phyloP scores from a whole-genome alignment of 2,797 vertebrate species.

The Meda fulgida region DNA sequence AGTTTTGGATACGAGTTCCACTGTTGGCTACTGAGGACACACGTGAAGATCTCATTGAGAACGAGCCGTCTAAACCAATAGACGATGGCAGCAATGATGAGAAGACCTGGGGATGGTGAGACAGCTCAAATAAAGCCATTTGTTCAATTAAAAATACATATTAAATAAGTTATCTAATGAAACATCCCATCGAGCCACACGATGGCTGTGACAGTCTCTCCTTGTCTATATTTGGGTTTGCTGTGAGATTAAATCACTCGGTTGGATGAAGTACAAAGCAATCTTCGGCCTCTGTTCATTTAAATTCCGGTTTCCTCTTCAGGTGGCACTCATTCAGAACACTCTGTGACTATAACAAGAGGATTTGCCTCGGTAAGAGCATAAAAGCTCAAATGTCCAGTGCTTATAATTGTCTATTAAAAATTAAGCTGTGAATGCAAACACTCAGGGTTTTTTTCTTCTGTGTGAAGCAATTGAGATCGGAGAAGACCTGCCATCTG shows the following conservation, averaged over 20 bases:
- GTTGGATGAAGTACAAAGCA: slow-evolving; percentile 1
- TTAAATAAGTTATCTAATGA: slow-evolving; percentile 30
- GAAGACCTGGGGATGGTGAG: slow-evolving; percentile 91
- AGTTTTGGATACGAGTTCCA: slow-evolving; percentile 93
- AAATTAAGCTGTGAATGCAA: not conserved
- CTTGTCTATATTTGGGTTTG: not conserved
- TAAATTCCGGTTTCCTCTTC: slow-evolving; percentile 52
- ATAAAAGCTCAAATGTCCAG: not conserved
- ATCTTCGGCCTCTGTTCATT: slow-evolving; percentile 17
- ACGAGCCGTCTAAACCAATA: slow-evolving; percentile 72
- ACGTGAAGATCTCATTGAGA: slow-evolving; percentile 87
- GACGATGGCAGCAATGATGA: slow-evolving; percentile 82
- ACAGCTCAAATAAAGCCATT: slow-evolving; percentile 21
- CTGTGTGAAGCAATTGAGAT: slow-evolving; percentile 85
- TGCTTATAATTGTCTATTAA: slow-evolving; percentile 12
- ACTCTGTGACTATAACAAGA: slow-evolving; percentile 94
- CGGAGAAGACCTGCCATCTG: slow-evolving; percentile 89
- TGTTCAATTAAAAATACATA: slow-evolving; percentile 8
- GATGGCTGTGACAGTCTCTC: not conserved
- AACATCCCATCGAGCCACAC: not conserved
- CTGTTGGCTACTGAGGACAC: slow-evolving; percentile 84
- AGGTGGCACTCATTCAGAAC: slow-evolving; percentile 95
- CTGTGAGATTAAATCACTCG: slow-evolving; percentile 8
- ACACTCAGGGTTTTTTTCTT: slow-evolving; percentile 26
- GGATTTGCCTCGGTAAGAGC: slow-evolving; percentile 87